Conservation (phyloP, 2,888 invertebrate genomes). For the Protonemura montana region DNA sequence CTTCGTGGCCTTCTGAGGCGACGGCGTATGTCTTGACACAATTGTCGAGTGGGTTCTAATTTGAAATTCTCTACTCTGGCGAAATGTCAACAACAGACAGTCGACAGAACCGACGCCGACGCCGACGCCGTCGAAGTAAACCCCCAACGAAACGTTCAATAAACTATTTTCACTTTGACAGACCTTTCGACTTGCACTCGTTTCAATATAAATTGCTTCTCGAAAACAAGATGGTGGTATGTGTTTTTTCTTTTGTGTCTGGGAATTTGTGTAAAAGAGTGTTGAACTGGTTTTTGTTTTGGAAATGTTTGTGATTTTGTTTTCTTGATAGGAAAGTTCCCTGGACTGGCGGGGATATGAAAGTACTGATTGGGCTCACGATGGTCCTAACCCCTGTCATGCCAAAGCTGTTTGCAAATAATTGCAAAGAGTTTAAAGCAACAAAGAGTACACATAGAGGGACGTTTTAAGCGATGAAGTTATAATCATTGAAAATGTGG, state of each 20-base stretch:
- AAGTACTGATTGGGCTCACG: too few species aligned
- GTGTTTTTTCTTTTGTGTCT: background rate
- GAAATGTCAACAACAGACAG: background rate
- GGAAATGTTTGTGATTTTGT: too few species aligned
- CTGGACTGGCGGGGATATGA: too few species aligned
- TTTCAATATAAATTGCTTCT: background rate
- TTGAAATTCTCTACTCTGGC: background rate
- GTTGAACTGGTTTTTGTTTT: background rate
- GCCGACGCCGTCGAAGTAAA: background rate
- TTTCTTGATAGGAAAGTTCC: too few species aligned
- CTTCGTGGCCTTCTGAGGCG: too few species aligned
- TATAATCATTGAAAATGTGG: too few species aligned
- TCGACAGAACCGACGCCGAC: background rate
- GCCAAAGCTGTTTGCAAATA: too few species aligned
- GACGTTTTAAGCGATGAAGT: too few species aligned
- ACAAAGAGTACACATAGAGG: too few species aligned
- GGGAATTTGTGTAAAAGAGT: too few species aligned
- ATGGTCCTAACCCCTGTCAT: too few species aligned
- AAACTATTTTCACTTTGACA: constrained; percentile 4
- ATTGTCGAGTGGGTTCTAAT: background rate
- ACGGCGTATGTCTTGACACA: background rate
- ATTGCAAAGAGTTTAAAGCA: too few species aligned
- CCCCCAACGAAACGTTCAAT: background rate
- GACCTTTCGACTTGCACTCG: background rate
- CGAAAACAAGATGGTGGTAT: background rate